phyloP scores from a whole-genome alignment of 2,113 vertebrate genomes.

The Proteles cristata region DNA sequence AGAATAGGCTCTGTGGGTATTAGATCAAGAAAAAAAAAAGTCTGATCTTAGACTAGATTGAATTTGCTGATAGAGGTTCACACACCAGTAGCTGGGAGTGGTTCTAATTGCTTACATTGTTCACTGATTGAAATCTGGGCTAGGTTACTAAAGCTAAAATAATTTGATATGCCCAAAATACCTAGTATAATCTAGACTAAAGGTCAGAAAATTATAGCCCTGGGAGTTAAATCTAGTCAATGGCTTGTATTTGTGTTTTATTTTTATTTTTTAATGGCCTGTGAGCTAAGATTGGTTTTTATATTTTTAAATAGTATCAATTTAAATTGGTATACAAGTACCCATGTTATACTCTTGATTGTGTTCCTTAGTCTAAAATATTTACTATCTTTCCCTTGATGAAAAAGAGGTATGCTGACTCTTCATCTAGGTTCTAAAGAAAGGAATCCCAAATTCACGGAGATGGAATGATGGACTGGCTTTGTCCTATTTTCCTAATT shows the following conservation, averaged over 20 bases:
- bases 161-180: background rate
- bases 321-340: conserved; percentile 28
- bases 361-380: conserved; percentile 5
- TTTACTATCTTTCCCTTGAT: background rate
- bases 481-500: background rate
- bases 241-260: background rate
- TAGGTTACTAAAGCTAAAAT: background rate
- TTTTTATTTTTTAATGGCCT: background rate
- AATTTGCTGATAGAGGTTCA: background rate
- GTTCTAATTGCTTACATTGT: background rate
- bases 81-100: background rate
- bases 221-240: background rate
- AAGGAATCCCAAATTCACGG: background rate
- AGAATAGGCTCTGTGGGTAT: background rate
- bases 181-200: background rate
- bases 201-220: background rate
- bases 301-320: background rate
- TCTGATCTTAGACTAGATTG: background rate
- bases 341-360: background rate
- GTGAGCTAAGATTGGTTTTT: background rate
- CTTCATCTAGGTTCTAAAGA: background rate
- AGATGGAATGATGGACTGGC: background rate
- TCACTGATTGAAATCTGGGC: background rate
- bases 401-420: background rate
- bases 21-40: background rate